A percentile compares a stretch with the other conserved stretches of the same genome.
Conservation (phyloP, 2,113 vertebrate species). For the Cebidichthys violaceus region DNA sequence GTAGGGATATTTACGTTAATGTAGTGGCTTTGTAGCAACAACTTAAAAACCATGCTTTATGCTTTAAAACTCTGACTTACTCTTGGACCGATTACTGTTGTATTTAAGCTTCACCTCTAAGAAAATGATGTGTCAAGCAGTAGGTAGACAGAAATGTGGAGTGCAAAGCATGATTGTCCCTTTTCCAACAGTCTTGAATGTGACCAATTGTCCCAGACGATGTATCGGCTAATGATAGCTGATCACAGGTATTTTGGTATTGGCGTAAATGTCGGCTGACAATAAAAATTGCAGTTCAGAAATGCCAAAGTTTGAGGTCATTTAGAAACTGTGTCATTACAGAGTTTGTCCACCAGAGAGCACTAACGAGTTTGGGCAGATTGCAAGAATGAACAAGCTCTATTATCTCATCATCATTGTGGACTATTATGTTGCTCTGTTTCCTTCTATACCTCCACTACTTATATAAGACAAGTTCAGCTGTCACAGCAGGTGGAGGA, state of each 20-base stretch:
- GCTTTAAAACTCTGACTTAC: neutral
- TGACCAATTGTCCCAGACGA: too few relatives aligned
- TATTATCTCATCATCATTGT: neutral
- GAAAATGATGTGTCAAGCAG: neutral
- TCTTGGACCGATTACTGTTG: neutral
- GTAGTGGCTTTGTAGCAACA: neutral
- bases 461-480: neutral
- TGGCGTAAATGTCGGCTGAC: too few relatives aligned
- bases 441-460: neutral
- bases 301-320: neutral
- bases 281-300: neutral
- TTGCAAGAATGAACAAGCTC: neutral
- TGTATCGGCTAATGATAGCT: neutral
- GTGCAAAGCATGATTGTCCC: neutral
- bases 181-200: neutral
- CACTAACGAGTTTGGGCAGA: neutral
- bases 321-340: neutral
- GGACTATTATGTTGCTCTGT: neutral
- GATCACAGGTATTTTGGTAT: neutral
- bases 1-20: neutral
- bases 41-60: neutral
- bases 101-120: neutral
- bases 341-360: constrained; percentile 3
- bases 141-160: neutral
- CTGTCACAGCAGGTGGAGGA: neutral